phyloP scores from a whole-genome alignment of 2,888 invertebrate genomes.

The Parascotia fuliginaria region DNA sequence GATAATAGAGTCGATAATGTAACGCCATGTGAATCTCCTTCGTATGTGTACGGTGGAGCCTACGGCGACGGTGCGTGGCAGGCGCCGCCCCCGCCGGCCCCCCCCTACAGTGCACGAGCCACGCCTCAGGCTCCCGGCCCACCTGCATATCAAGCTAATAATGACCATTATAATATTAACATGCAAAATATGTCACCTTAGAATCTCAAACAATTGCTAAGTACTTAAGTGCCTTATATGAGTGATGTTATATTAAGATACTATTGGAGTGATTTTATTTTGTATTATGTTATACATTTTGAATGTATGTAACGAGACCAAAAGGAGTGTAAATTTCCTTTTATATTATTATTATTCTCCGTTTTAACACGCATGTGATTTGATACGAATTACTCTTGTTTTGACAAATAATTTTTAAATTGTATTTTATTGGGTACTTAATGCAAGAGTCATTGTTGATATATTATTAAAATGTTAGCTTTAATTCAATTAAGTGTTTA shows the following conservation, averaged over 20 bases:
- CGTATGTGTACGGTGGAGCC: constrained; percentile 52
- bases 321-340: not conserved
- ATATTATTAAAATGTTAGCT: constrained; percentile 38
- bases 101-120: constrained; percentile 71
- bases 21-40: constrained; percentile 61
- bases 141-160: constrained; percentile 72
- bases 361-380: constrained; percentile 37
- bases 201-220: constrained; percentile 4
- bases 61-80: constrained; percentile 61
- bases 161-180: constrained; percentile 63
- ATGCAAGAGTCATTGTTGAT: constrained; percentile 42
- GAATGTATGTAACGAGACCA: constrained; percentile 14
- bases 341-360: not conserved
- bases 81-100: constrained; percentile 74
- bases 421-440: constrained; percentile 30
- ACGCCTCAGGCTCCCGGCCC: constrained; percentile 80
- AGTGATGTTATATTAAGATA: constrained; percentile 41
- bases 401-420: constrained; percentile 18
- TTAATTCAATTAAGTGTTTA: constrained; percentile 36
- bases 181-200: constrained; percentile 11
- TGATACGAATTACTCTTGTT: constrained; percentile 43
- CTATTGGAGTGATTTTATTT: not conserved
- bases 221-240: constrained; percentile 50
- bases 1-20: constrained; percentile 58
- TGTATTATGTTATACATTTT: constrained; percentile 18